phyloP scores from a whole-genome alignment of 2,888 invertebrate genomes.

The Drosophila hamatofila region DNA sequence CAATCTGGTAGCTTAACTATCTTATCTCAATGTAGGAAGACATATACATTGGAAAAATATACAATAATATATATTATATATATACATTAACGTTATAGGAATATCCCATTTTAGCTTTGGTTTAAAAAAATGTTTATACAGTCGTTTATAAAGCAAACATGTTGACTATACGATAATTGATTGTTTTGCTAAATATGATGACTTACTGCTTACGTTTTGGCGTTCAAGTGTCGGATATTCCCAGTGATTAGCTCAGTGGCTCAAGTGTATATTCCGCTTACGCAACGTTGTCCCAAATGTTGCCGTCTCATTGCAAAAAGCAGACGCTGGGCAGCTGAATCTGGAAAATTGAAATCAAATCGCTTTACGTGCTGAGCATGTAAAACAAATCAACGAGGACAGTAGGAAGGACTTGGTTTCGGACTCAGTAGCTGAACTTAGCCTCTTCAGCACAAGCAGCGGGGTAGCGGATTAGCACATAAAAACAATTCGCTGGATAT shows the following conservation, averaged over 20 bases:
- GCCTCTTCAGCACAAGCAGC: constrained; percentile 6
- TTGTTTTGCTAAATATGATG: neutral
- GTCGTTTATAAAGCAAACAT: constrained; percentile 1
- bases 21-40: neutral
- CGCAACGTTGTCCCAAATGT: constrained; percentile 52
- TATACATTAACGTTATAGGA: neutral
- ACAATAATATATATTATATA: neutral
- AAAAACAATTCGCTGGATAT: constrained; percentile 78
- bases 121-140: neutral
- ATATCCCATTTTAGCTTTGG: neutral
- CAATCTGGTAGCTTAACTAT: neutral
- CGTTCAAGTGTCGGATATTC: constrained; percentile 45
- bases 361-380: constrained; percentile 81
- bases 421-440: neutral
- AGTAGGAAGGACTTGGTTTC: neutral
- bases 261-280: constrained; percentile 32
- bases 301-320: constrained; percentile 58
- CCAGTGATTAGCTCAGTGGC: constrained; percentile 46
- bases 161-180: constrained; percentile 25
- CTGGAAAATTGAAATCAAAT: constrained; percentile 84
- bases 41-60: too few relatives aligned
- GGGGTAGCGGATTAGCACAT: constrained; percentile 70
- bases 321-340: constrained; percentile 67
- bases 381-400: constrained; percentile 50
- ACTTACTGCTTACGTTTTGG: too few relatives aligned